Evolutionary conservation across 2,113 vertebrate species (phyloP).

Genomic region (Gopherus evgoodei): DNA sequence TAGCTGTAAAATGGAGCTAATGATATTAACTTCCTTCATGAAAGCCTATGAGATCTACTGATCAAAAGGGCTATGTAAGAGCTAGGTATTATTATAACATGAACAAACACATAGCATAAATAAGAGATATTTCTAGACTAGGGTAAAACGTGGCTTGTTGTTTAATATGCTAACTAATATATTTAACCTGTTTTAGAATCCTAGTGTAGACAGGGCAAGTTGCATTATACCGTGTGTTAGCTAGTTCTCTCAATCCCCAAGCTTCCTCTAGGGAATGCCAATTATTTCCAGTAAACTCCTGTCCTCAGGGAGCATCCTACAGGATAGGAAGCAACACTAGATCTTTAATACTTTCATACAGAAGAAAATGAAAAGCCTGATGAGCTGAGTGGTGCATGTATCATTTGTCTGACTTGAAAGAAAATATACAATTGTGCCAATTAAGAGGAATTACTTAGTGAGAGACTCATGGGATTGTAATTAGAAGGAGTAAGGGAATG

Average conservation of each 20-base stretch:
- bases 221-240: neutral
- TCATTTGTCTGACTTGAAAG: constrained; percentile 30
- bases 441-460: constrained; percentile 25
- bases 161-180: neutral
- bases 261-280: neutral
- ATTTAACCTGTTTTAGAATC: neutral
- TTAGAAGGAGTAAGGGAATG: constrained; percentile 57
- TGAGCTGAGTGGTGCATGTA: neutral
- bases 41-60: neutral
- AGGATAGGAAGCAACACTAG: fast-evolving
- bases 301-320: neutral
- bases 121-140: neutral
- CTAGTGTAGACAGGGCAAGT: neutral
- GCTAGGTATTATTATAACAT: neutral
- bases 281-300: neutral
- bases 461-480: constrained; percentile 44
- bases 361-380: constrained; percentile 18
- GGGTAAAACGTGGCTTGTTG: neutral
- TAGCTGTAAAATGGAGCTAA: fast-evolving
- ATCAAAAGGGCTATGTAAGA: neutral
- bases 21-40: neutral
- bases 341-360: neutral
- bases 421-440: constrained; percentile 54
- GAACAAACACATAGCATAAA: neutral
- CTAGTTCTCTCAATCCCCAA: neutral